Evolutionary conservation across 2,797 vertebrate species (phyloP), one percentile per base, ranked within the genome.

Genomic region (Coracias cyanogaster): DNA sequence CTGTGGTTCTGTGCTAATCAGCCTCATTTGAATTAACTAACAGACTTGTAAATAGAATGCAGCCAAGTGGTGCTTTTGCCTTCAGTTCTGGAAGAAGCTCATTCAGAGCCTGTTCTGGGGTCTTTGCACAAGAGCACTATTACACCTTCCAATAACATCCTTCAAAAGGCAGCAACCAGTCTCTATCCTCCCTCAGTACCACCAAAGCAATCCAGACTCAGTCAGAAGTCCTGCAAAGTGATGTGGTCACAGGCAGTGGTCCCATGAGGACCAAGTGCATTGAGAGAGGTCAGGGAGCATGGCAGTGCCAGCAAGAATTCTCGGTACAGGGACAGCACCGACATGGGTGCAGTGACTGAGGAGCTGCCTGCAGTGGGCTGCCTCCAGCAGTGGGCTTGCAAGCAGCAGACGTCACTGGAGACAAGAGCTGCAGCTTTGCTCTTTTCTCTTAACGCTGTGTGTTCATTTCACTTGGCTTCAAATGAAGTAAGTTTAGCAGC

Each of bases 261-360:
- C 29, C 54, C 37, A 13, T 0, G 2, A 52, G 49, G 12, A 2
- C 25, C 28, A 41, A 28, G 15, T 0, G 7, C 26, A 4, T 7
- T 0, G 1, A n/a, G 29, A 24, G 9, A 31, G 6, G 10, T 12
- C 43, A 20, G 46, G 35, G 17, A 64, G 29, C 0, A 0, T 6
- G 33, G 41, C 28, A 57, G 49, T 22, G 41, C 24, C 57, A 37
- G 29, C 0, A 2, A 14, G 22, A 6, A 7, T 48, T 10, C 10
- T 0, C 1, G 2, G 21, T 5, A 15, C 13, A 2, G 1, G 17
- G 29, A 43, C 16, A 11, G 49, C 41, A 15, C 3, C 0, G 0
- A 14, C 45, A 0, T 43, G 41, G 41, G 25, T 0, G 0, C 0
- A 0, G 37, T n/a, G 37, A 7, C 43, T 2, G 18, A 37, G 22